Base-by-base conservation (phyloP, 2,797 vertebrate genomes). In the Anguilla pacifica region DNA sequence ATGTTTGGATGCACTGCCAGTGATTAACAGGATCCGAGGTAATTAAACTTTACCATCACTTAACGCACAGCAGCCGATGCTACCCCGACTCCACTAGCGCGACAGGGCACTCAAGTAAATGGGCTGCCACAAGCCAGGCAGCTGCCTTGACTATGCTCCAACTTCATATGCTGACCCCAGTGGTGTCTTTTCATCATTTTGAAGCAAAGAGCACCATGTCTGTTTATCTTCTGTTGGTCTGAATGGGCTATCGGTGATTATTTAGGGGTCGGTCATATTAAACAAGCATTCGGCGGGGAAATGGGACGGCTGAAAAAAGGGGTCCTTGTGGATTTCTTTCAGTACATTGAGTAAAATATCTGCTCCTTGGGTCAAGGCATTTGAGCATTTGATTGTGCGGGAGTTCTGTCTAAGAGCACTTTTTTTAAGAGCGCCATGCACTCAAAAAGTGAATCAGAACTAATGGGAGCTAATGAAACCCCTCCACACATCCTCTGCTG, bases 1-100 rank as follows among this genome's bases (percentile, higher is more conserved):
- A 87, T 86, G 46, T 89, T 90, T 88, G 84, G 88, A 87, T 88
- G 86, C 87, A 86, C 86, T 83, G 89, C 72, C 86, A 85, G 67
- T 74, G 87, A 88, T 90, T 83, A 90, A 89, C 83, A 86, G 84
- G 87, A 89, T 83, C 79, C 82, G 61, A 87, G 70, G 89, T 91
- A 88, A 90, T 91, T 91, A 91, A 90, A 90, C 46, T 35, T 84
- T 88, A 89, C 83, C 53, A 86, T 86, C 85, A 88, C 87, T 90
- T 89, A 91, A 90, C 28, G 82, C 19, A 67, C 46, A 31, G 79
- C 53, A 83, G 85, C 87, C 64, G 88, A 91, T 90, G 13, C 81
- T 83, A n/a, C 25, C 46, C 46, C 4, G 46, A 53, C 81, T 53
- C 81, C 74, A 13, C 81, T 53, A 53, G 22, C 81, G 53, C n/a